Conservation (phyloP, 2,797 vertebrate genomes). For the Bothrops alternatus region DNA sequence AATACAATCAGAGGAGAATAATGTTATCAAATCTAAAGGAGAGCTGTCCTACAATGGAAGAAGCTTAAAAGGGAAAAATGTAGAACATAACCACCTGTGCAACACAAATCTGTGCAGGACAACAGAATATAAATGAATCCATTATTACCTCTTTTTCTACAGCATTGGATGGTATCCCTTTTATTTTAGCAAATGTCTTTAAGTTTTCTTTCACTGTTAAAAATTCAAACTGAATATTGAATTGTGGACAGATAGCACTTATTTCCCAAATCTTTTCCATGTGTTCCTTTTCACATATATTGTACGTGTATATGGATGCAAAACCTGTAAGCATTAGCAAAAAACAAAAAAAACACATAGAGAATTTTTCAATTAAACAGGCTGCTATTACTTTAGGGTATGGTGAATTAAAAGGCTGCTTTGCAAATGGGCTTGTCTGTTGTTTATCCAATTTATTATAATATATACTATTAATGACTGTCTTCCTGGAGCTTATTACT, state of each 20-base stretch:
- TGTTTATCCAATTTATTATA: neutral
- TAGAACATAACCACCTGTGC: too few species aligned
- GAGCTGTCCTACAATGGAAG: neutral
- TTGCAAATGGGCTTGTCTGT: neutral
- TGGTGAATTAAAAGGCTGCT: neutral
- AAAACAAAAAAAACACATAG: rapidly evolving
- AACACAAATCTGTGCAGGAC: neutral
- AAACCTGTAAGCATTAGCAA: constrained; percentile 66
- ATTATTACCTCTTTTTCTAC: constrained; percentile 75
- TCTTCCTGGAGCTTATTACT: neutral
- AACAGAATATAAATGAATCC: neutral
- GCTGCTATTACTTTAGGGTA: neutral
- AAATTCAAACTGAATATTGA: constrained; percentile 86
- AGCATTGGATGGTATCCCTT: constrained; percentile 78
- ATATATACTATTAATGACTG: neutral
- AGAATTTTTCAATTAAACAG: neutral
- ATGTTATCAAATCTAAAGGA: neutral
- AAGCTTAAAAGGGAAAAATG: neutral
- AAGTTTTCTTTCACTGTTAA: constrained; percentile 90
- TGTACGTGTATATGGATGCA: constrained; percentile 78
- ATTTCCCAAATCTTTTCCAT: constrained; percentile 75
- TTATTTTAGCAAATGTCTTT: constrained; percentile 84
- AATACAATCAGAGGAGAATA: neutral
- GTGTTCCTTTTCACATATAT: constrained; percentile 72
- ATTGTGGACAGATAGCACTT: constrained; percentile 87